Conservation (phyloP, 1,140 invertebrate genomes). For the Papilio aristodemus region DNA sequence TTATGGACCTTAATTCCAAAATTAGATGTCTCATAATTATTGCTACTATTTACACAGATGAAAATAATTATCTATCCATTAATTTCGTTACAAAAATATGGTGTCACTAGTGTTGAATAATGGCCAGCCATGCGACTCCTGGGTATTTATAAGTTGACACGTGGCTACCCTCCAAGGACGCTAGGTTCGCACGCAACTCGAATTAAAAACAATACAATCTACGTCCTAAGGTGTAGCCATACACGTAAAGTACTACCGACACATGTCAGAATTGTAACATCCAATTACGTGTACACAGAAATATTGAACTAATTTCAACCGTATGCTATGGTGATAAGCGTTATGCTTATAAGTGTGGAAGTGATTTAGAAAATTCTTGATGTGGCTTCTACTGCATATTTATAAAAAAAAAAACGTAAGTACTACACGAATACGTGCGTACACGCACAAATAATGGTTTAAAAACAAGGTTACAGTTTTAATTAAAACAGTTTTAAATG, state of each 20-base stretch:
- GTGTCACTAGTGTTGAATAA: slow-evolving; percentile 25
- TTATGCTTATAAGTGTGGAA: neutral
- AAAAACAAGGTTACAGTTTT: too few species aligned
- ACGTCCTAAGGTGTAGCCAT: neutral
- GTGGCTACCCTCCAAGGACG: slow-evolving; percentile 31
- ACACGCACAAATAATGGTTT: too few species aligned
- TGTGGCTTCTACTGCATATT: neutral
- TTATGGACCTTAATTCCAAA: too few species aligned
- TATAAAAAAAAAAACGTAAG: too few species aligned
- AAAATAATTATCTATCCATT: neutral
- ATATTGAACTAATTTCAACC: neutral
- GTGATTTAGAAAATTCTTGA: neutral
- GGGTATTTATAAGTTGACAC: slow-evolving; percentile 33
- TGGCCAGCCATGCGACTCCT: slow-evolving; percentile 22
- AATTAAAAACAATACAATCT: slow-evolving; percentile 25
- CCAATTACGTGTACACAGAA: neutral
- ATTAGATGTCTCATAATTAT: too few species aligned
- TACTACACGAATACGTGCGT: too few species aligned
- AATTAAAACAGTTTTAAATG: too few species aligned
- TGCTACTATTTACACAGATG: too few species aligned
- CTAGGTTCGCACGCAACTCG: slow-evolving; percentile 27
- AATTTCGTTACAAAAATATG: slow-evolving; percentile 9
- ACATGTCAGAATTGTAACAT: slow-evolving; percentile 17
- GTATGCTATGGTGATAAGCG: neutral
- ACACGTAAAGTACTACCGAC: neutral